Percentiles rank a stretch among this genome's conserved stretches.
These are phyloP conservation scores for Anguilla rostrata DNA, from an alignment of 2,113 vertebrate genomes.

Conservation along the genomic window DNA sequence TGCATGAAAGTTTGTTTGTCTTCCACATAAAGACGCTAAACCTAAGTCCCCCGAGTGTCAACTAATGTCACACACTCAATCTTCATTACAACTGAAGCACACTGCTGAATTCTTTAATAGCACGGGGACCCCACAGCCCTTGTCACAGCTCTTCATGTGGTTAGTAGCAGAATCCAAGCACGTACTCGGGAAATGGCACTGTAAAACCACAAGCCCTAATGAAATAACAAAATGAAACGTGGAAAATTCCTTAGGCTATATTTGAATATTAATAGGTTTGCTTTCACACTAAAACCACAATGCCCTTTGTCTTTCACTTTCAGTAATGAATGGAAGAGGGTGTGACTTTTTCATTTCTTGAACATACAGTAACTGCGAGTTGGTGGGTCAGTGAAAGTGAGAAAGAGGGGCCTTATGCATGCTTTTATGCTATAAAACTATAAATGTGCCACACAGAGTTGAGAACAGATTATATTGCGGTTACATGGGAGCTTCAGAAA, in stretches of 20 bases:
- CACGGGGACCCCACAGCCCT: background rate
- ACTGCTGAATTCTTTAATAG: slow-evolving; percentile 13
- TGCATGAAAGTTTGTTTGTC: background rate
- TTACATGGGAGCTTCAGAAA: background rate
- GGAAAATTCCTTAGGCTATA: slow-evolving; percentile 15
- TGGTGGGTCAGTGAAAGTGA: background rate
- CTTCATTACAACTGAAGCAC: slow-evolving; percentile 22
- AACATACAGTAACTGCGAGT: background rate
- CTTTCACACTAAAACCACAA: background rate
- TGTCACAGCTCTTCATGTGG: slow-evolving; percentile 7
- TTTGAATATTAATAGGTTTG: slow-evolving; percentile 8
- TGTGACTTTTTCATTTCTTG: background rate
- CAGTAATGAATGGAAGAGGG: background rate
- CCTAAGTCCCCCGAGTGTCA: slow-evolving; percentile 16
- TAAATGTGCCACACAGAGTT: background rate
- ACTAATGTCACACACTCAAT: slow-evolving; percentile 24
- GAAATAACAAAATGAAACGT: slow-evolving; percentile 32
- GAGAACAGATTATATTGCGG: background rate
- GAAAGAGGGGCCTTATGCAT: background rate
- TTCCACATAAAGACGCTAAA: background rate
- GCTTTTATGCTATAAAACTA: background rate
- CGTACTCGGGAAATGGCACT: background rate
- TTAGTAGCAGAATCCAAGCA: background rate
- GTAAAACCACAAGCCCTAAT: slow-evolving; percentile 28
- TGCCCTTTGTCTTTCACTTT: background rate